Base-by-base conservation (phyloP, 2,113 vertebrate genomes). In the Vanacampus margaritifer region DNA sequence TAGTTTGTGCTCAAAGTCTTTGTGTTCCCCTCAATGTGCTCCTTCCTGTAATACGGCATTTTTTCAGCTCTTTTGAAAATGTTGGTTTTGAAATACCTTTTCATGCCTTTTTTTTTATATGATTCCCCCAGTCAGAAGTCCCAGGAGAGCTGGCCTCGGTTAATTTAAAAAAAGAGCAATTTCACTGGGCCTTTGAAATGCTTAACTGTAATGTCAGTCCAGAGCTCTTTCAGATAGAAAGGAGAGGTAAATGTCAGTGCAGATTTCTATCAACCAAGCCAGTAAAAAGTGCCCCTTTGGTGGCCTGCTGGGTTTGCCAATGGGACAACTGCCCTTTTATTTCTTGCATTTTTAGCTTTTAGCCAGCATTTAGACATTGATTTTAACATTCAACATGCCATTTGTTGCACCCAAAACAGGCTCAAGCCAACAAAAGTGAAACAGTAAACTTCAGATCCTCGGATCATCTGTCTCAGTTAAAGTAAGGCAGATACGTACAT, bases 221-320 rank as follows among this genome's bases (percentile, higher is more conserved):
- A 64, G 77, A 76, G 39, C 65, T 76, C 79, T 82, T 78, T 87
- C 74, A 89, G 84, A 88, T 85, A 85, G 78, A 83, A 82, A 68
- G 73, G 70, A 78, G 68, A 74, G 72, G 61, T 79, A 91, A 91
- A 91, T 90, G 89, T 90, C 89, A 91, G 63, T 58, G 36, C 78
- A 86, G 89, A 91, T 91, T 67, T 79, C 69, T 90, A 90, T 91
- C 90, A 73, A 71, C 73, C 67, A 51, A 75, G 80, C 74, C 69
- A 67, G 76, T 67, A 75, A 72, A 78, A 70, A 68, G 77, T 53
- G 68, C 73, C 84, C 82, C 79, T 84, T 81, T 74, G 73, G 84
- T 77, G 83, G 73, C 74, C 81, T 68, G 74, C 76, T 77, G 78
- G 69, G 76, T 67, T 75, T 72, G 75, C 73, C 66, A 77, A 79